A percentile compares a stretch with the other conserved stretches of the same genome.
phyloP scores from a whole-genome alignment of 1,140 invertebrate genomes.

The Leptopilina boulardi region DNA sequence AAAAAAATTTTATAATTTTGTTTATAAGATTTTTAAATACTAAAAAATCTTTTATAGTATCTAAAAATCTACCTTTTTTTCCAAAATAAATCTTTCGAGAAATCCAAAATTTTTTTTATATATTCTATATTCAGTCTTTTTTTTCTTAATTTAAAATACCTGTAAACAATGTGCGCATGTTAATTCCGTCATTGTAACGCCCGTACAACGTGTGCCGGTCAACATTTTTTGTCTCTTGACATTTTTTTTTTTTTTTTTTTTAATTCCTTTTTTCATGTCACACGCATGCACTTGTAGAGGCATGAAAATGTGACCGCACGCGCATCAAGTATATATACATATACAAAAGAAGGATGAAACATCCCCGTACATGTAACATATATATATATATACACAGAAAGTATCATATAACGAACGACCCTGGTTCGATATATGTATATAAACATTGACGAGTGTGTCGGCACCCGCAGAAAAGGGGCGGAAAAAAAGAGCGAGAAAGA shows the following conservation, averaged over 20 bases:
- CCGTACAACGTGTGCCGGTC: conserved; percentile 12
- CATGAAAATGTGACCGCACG: background rate
- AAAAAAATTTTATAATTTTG: no score
- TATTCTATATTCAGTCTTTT: no score
- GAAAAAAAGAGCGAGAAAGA: conserved; percentile 41
- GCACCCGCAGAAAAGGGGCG: conserved; percentile 36
- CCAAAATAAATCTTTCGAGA: no score
- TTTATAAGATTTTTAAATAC: no score
- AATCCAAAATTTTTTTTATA: no score
- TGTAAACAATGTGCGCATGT: conserved; percentile 18
- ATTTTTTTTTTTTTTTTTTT: background rate
- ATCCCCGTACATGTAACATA: conserved; percentile 19
- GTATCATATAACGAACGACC: conserved; percentile 16
- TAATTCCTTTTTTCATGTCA: conserved; percentile 7
- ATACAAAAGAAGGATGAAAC: conserved; percentile 38
- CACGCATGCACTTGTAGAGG: conserved; percentile 7
- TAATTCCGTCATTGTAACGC: background rate
- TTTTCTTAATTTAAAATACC: background rate
- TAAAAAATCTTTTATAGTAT: no score
- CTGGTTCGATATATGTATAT: conserved; percentile 31
- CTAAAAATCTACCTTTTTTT: no score
- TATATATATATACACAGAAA: background rate
- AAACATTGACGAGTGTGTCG: conserved; percentile 30
- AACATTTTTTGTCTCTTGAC: background rate
- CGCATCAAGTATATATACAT: background rate